Base-by-base conservation (phyloP, 1,140 invertebrate species). In the Leptinotarsa undecemlineata region DNA sequence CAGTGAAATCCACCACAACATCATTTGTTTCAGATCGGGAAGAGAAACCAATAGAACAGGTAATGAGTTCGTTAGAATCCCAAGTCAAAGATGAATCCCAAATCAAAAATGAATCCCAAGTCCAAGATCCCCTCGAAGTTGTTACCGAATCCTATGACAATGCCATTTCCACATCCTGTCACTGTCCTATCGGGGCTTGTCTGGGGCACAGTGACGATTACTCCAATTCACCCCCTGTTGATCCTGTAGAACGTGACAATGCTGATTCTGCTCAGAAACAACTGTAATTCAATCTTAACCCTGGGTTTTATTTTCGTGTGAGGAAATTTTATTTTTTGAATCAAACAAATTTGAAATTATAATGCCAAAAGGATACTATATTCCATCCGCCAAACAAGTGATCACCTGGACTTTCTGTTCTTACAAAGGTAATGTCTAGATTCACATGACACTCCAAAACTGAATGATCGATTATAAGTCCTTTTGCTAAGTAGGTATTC, bases 21-120 rank as follows among this genome's bases (percentile, higher is more conserved):
- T 79, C 77, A 42, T 73, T 81, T 77, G 66, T 81, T 81, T 79
- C 77, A 81, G 81, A 76, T 74, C 33, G 48, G 71, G 70, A 62
- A 47, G 33, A 74, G 42, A 71, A 64, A 51, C 66, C 19, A 68
- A 64, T 13, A 74, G 66, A 64, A 23, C 57, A 51, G 63, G 63
- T 64, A 64, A 64, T 23, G 17, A 61, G 20, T 20, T 61, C 60
- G 17, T 20, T 20, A 13, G 60, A 61, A n/a, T 61, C 60, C 11
- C 60, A 26, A 19, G 26, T 20, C 17, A 23, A 4, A 4, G 47
- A 61, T 14, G 60, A 61, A n/a, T 61, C 60, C 20, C 60, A 26
- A 19, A 47, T 20, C 13, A 33, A 4, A 4, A 21, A 61, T 3
- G 42, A 61, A n/a, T 48, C 69, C 3, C 26, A 19, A 47, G 48